These are phyloP conservation scores for Chaenocephalus aceratus DNA, from an alignment of 2,113 vertebrate species.

Conservation along the genomic window DNA sequence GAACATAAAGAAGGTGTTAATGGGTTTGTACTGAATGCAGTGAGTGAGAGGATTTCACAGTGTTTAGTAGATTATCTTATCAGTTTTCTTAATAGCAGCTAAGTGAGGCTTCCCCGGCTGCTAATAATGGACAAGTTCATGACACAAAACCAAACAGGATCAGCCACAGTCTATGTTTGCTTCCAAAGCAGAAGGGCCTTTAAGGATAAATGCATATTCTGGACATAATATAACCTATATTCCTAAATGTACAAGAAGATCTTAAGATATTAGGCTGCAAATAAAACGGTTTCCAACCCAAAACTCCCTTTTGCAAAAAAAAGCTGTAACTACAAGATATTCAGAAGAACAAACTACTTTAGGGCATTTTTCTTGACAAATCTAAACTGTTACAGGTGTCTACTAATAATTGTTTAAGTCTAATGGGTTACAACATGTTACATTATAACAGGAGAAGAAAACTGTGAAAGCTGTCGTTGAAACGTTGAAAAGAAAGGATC, in stretches of 20 bases:
- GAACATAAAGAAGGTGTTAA: conserved; percentile 73
- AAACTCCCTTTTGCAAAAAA: neutral
- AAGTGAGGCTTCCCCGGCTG: conserved; percentile 65
- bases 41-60: conserved; percentile 80
- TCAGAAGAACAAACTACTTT: neutral
- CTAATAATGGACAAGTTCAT: conserved; percentile 61
- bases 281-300: neutral
- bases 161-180: conserved; percentile 36
- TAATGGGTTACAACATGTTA: neutral
- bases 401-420: no score
- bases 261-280: neutral
- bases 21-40: conserved; percentile 74
- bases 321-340: neutral
- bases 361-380: neutral
- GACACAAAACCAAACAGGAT: conserved; percentile 55
- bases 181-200: conserved; percentile 45
- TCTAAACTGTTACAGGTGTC: neutral
- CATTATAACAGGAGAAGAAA: neutral
- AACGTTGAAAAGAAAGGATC: conserved; percentile 1
- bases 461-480: neutral
- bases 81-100: conserved; percentile 76
- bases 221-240: neutral
- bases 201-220: conserved; percentile 31
- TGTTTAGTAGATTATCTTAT: conserved; percentile 85
- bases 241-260: neutral